Percentiles rank a stretch among this genome's conserved stretches.
Conservation (phyloP, 2,113 vertebrate species). For the Nettapus auritus region DNA sequence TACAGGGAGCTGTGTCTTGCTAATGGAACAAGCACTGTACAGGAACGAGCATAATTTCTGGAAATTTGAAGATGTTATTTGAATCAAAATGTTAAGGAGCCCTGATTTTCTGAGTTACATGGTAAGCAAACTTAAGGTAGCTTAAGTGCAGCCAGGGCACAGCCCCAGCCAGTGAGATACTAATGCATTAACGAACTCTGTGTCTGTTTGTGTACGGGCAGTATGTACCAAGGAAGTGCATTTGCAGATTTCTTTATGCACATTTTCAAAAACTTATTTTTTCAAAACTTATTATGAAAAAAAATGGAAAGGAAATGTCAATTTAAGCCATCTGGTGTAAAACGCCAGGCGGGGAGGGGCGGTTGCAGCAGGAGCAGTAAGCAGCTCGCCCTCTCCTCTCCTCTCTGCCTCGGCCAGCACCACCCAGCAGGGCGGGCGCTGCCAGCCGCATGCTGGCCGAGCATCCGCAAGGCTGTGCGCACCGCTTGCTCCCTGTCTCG, state of each 20-base stretch:
- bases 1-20: not conserved
- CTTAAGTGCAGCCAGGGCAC: not conserved
- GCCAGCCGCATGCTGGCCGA: not conserved
- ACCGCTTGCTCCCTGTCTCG: too few relatives aligned
- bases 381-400: not conserved
- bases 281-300: not conserved
- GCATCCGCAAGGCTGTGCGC: not conserved
- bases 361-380: not conserved
- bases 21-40: not conserved
- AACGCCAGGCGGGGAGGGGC: not conserved
- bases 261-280: not conserved
- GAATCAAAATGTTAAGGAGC: not conserved
- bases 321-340: not conserved
- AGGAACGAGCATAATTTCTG: not conserved
- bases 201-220: not conserved
- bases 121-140: not conserved
- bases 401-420: not conserved
- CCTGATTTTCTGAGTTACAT: not conserved
- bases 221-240: too few relatives aligned
- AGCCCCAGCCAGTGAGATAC: not conserved
- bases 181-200: rapidly evolving
- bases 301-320: not conserved
- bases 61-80: not conserved
- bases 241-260: not conserved
- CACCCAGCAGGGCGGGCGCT: rapidly evolving